These are phyloP conservation scores for Scarus forsteni DNA, from an alignment of 2,797 vertebrate species.

Conservation along the genomic window DNA sequence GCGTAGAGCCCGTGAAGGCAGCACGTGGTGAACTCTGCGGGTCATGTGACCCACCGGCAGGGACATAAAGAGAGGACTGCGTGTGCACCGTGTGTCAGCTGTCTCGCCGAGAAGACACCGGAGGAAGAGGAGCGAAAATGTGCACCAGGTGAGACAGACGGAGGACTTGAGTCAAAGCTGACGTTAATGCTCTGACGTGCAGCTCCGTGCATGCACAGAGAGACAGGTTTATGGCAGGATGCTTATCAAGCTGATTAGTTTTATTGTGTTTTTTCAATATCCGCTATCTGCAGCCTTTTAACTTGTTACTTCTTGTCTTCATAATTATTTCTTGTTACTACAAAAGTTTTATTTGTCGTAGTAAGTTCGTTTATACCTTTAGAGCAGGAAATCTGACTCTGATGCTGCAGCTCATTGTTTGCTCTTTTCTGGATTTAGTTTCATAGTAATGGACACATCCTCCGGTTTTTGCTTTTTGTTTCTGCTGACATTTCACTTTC, in stretches of 20 bases:
- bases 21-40: neutral
- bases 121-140: constrained; percentile 43
- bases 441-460: neutral
- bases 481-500: constrained; percentile 19
- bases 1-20: constrained; percentile 25
- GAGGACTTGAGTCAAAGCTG: accelerated
- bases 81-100: neutral
- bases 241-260: neutral
- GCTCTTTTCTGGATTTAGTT: constrained; percentile 18
- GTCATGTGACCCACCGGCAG: constrained; percentile 60
- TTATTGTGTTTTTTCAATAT: neutral
- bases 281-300: too few relatives aligned
- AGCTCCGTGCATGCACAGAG: neutral
- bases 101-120: constrained; percentile 8
- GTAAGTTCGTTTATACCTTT: neutral
- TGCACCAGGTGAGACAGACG: constrained; percentile 64
- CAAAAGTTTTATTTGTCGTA: neutral
- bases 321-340: accelerated
- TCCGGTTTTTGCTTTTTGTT: neutral
- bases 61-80: neutral
- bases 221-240: neutral
- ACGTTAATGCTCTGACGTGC: accelerated
- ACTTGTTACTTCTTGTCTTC: too few relatives aligned
- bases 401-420: constrained; percentile 8
- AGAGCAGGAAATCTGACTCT: constrained; percentile 15